Conservation (phyloP, 2,888 invertebrate genomes). For the Ashinkailepas kermadecensis region DNA sequence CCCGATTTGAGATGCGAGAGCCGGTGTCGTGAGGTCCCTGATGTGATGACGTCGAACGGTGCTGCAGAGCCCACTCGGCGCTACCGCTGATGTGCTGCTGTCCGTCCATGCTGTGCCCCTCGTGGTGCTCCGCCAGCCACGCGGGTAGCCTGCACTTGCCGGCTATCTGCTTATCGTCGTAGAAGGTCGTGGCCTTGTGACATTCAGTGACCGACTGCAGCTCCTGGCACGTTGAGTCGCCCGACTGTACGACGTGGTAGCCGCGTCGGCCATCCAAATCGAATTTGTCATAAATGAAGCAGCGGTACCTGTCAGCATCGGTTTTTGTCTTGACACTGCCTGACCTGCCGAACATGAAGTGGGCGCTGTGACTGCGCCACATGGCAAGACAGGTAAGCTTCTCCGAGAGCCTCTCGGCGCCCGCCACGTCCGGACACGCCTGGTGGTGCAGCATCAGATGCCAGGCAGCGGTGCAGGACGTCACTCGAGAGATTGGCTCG, state of each 20-base stretch:
- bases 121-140: constrained; percentile 71
- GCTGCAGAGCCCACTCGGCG: too few species aligned
- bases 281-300: too few species aligned
- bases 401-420: constrained; percentile 14
- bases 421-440: constrained; percentile 18
- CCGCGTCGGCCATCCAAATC: background rate
- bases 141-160: constrained; percentile 66
- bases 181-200: constrained; percentile 71
- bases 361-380: constrained; percentile 5
- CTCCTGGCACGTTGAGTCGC: constrained; percentile 88
- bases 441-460: background rate
- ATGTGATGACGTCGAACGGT: too few species aligned
- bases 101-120: constrained; percentile 70
- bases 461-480: background rate
- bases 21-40: too few species aligned
- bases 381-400: constrained; percentile 9
- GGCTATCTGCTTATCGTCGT: constrained; percentile 56
- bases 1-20: too few species aligned
- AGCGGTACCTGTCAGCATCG: constrained; percentile 22
- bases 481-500: background rate
- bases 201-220: constrained; percentile 83
- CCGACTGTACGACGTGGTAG: constrained; percentile 79
- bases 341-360: constrained; percentile 7
- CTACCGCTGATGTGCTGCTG: too few species aligned
- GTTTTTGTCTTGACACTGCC: constrained; percentile 23